Evolutionary conservation across 2,888 invertebrate genomes (phyloP), one percentile per base, ranked within the genome.

Genomic region (Hedya salicella): DNA sequence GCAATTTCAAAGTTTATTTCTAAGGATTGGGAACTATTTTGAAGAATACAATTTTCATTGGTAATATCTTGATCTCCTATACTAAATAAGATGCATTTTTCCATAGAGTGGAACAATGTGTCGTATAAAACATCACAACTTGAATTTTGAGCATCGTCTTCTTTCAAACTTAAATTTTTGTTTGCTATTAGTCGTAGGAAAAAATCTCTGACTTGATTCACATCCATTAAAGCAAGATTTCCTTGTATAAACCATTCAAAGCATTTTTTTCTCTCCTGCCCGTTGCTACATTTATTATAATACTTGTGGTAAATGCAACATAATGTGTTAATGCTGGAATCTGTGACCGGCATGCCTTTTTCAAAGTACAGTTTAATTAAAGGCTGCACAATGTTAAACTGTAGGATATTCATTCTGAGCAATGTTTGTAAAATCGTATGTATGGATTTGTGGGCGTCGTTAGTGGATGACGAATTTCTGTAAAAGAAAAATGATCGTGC

Each of bases 341-440:
- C 75, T 16, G 84, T 88, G 3, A 87, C 81, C 2, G 88, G 88
- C 85, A 92, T 89, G 54, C 85, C 87, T 68, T 83, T 87, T 62
- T 92, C 91, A 16, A 80, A 75, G 65, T 91, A 92, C 21, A 89
- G 73, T 71, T 87, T 85, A 17, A 89, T 73, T n/a, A 92, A 71
- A 3, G 86, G 79, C 67, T 86, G 81, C 6, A 85, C 75, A 46
- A 82, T 79, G 61, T 79, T 71, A 68, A 84, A 86, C 60, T 81
- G 81, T n/a, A 91, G 72, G 16, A 75, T 69, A 57, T 83, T 75
- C 14, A 78, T 70, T 30, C 73, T 72, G 65, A 92, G 71, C 68
- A 93, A 72, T 4, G 71, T 52, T 71, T 86, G 84, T 48, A 92
- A 75, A 46, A 88, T 79, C n/a, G 70, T 72, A 72, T 92, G 92